A percentile compares a stretch with the other conserved stretches of the same genome.
Evolutionary conservation across 2,888 invertebrate genomes (phyloP).

Genomic region (Unio delphinus): DNA sequence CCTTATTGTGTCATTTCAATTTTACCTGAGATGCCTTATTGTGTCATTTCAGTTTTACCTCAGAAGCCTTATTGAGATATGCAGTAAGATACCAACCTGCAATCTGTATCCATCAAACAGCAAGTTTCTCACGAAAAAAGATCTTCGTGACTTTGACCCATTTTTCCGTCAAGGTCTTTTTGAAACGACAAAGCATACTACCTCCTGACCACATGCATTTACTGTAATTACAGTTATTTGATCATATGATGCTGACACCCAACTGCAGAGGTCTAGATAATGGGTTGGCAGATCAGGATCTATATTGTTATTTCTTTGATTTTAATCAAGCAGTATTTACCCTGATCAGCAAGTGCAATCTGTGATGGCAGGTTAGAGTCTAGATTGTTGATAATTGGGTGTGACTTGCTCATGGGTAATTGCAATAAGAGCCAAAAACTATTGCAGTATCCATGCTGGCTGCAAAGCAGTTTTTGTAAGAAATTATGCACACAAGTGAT

Average conservation of each 20-base stretch:
- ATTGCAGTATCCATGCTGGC: too few relatives aligned
- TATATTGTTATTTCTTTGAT: too few relatives aligned
- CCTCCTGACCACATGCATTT: slow-evolving; percentile 31
- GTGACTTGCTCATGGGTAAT: too few relatives aligned
- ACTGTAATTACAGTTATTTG: not conserved
- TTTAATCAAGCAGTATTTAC: too few relatives aligned
- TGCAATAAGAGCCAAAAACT: too few relatives aligned
- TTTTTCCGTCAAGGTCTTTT: slow-evolving; percentile 68
- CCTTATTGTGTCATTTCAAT: too few relatives aligned
- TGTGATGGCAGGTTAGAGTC: too few relatives aligned
- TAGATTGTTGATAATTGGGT: too few relatives aligned
- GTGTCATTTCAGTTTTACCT: slow-evolving; percentile 52
- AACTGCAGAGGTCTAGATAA: not conserved
- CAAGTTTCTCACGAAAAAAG: slow-evolving; percentile 59
- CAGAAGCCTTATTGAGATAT: slow-evolving; percentile 55
- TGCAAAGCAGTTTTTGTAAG: too few relatives aligned
- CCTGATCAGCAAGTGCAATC: too few relatives aligned
- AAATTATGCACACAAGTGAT: too few relatives aligned
- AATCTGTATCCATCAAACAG: slow-evolving; percentile 57
- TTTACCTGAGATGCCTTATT: not conserved
- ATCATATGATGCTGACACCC: not conserved
- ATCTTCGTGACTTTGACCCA: slow-evolving; percentile 64
- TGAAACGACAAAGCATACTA: slow-evolving; percentile 61
- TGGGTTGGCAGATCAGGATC: not conserved
- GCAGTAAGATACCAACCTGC: slow-evolving; percentile 52